Evolutionary conservation across 2,888 invertebrate species (phyloP).

Genomic region (Himalopsyche anomala): DNA sequence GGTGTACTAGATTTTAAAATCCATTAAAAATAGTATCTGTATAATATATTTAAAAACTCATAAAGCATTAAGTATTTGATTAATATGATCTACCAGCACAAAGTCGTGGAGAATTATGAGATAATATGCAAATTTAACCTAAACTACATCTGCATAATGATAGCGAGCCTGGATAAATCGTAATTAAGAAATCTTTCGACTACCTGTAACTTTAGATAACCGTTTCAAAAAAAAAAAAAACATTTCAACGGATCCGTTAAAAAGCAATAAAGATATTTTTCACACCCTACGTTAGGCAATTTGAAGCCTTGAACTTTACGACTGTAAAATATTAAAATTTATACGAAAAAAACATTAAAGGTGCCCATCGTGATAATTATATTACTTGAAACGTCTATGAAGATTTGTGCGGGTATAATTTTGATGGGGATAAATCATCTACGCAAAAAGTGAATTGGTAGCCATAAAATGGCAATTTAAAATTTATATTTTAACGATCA

Average conservation of each 20-base stretch:
- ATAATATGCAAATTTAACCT: conserved; percentile 46
- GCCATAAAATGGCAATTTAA: not conserved
- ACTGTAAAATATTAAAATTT: conserved; percentile 34
- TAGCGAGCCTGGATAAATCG: conserved; percentile 50
- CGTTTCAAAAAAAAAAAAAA: not conserved
- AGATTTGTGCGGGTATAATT: conserved; percentile 7
- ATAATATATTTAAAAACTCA: no score
- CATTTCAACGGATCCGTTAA: conserved; percentile 54
- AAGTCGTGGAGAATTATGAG: conserved; percentile 3
- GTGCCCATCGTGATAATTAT: conserved; percentile 20
- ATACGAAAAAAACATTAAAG: not conserved
- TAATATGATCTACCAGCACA: not conserved
- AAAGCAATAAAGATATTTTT: conserved; percentile 52
- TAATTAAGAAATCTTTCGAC: conserved; percentile 53
- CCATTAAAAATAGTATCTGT: no score
- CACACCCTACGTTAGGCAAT: conserved; percentile 39
- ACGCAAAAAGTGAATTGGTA: not conserved
- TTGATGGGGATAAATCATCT: conserved; percentile 20
- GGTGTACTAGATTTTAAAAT: no score
- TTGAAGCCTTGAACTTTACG: not conserved
- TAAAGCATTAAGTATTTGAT: not conserved
- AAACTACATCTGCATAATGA: conserved; percentile 56
- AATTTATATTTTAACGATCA: not conserved
- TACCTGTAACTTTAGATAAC: conserved; percentile 41
- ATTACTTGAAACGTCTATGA: conserved; percentile 14